Evolutionary conservation across 2,113 vertebrate genomes (phyloP), one percentile per base, ranked within the genome.

Genomic region (Scomber scombrus): DNA sequence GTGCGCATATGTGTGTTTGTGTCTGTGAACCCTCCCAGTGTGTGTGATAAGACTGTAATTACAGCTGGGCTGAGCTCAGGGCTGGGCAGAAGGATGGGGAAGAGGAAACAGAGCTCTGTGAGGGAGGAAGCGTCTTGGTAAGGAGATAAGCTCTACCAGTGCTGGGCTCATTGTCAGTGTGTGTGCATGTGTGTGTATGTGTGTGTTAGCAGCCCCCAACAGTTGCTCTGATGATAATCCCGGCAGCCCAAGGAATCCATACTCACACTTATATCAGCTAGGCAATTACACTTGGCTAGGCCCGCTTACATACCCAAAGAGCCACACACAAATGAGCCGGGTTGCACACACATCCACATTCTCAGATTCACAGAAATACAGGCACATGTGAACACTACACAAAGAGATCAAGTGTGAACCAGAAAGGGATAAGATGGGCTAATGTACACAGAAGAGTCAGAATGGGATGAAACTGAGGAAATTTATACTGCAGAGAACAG

Each of bases 21-120:
- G 85, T 76, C 66, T 85, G 85, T 86, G 89, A 89, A 90, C 81
- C 77, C 64, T 85, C 78, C 73, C 82, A 61, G 81, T 88, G 85
- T 71, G 79, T 86, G 87, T 85, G 93, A 94, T 93, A 93, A 93
- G 93, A 88, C 88, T 85, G 89, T 94, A 95, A 93, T 94, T 94
- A 95, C 84, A 89, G 90, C 88, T 85, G 92, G 82, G 88, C 83
- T 88, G 88, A 90, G 91, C 91, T 91, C 85, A 79, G 88, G 89
- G 87, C 89, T 86, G 91, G 91, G 91, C 85, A 92, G 89, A 88
- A 80, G 87, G 87, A 92, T 88, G 89, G 86, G 89, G 88, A 85
- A 88, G 90, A 87, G 91, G 91, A 91, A 93, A 91, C 89, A 90
- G 90, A 92, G 86, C 89, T 85, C 90, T 88, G 89, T 74, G 87